phyloP scores from a whole-genome alignment of 2,113 vertebrate species.

The Bubalus kerabau region DNA sequence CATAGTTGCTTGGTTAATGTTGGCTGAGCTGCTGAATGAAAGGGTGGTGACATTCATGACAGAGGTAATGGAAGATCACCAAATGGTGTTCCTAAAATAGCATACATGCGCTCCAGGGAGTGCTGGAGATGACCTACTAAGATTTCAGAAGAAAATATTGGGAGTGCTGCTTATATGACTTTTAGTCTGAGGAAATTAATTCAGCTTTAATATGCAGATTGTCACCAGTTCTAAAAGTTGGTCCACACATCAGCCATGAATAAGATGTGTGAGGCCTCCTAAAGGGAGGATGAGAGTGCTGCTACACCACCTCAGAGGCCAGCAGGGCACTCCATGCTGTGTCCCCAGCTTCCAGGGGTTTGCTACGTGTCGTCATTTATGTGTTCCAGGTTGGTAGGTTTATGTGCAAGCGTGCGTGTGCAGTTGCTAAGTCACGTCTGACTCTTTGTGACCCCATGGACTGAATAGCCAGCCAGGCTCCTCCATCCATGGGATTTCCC shows the following conservation, averaged over 20 bases:
- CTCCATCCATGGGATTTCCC: neutral
- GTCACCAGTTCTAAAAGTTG: neutral
- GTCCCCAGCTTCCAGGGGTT: neutral
- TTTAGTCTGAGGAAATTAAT: neutral
- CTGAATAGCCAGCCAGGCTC: neutral
- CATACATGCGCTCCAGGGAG: neutral
- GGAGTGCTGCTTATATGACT: neutral
- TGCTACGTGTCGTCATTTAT: neutral
- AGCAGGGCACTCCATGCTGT: rapidly evolving
- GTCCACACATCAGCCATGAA: neutral
- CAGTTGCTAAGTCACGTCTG: neutral
- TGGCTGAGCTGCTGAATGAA: neutral
- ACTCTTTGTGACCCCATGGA: neutral
- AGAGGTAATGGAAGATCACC: neutral
- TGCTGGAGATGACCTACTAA: neutral
- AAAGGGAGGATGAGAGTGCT: neutral
- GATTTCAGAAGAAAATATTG: neutral
- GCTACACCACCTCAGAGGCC: too few relatives aligned
- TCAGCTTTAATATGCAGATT: neutral
- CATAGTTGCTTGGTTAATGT: neutral
- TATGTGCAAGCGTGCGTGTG: neutral
- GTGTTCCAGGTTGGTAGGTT: neutral
- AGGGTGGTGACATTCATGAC: neutral
- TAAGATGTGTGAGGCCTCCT: neutral
- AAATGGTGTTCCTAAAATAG: neutral